These are phyloP conservation scores for Megaceryle maxima DNA, from an alignment of 2,113 vertebrate genomes.

Conservation along the genomic window DNA sequence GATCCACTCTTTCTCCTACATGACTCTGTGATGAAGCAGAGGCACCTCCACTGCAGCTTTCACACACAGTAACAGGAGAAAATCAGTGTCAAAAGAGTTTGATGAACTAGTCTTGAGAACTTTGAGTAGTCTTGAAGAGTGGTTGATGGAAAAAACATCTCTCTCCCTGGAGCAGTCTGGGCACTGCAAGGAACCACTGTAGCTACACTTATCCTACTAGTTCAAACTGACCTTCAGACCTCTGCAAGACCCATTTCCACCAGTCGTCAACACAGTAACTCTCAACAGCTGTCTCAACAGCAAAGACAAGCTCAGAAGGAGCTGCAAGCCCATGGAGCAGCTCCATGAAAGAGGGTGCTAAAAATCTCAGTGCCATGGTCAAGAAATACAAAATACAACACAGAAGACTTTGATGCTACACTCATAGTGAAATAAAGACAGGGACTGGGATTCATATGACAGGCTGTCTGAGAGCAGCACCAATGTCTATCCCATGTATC, in stretches of 20 bases:
- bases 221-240: not conserved
- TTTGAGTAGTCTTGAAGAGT: not conserved
- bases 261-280: not conserved
- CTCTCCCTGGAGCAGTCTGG: not conserved
- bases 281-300: not conserved
- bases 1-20: accelerated
- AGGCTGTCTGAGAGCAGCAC: not conserved
- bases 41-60: not conserved
- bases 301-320: not conserved
- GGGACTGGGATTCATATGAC: not conserved
- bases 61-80: not conserved
- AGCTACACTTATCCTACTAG: not conserved
- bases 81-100: not conserved
- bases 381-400: not conserved
- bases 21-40: not conserved
- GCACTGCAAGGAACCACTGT: not conserved
- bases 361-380: not conserved
- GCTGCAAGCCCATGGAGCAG: not conserved
- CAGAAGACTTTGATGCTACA: accelerated
- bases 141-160: not conserved
- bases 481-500: not conserved
- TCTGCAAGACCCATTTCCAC: not conserved
- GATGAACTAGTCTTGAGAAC: not conserved
- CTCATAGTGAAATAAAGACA: not conserved
- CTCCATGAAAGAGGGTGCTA: not conserved